Evolutionary conservation across 2,797 vertebrate genomes (phyloP), one percentile per base, ranked within the genome.

Genomic region (Rhynchotus rufescens): DNA sequence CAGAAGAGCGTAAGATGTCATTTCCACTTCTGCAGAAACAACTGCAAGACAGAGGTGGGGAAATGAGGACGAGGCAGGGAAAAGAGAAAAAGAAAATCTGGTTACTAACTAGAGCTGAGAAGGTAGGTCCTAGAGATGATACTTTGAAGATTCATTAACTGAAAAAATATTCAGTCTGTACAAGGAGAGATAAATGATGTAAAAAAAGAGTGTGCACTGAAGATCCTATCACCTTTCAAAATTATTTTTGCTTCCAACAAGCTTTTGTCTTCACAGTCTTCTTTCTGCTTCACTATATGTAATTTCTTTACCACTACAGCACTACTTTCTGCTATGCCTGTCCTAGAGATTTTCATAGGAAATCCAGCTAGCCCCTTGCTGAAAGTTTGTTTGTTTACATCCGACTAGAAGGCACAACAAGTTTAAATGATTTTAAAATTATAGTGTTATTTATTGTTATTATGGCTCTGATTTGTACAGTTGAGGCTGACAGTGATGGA

Each of bases 21-120:
- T 99, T 95, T 99, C 99, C 88, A 99, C 99, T 90, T 99, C 98
- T 2, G 98, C 99, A 6, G 99, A 99, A 74, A 99, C 98, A 97
- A 99, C 99, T 99, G 96, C 15, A 92, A 89, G 7, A 21, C 45
- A 47, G 14, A 11, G 12, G 15, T 2, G 10, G 30, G 11, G 11
- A 56, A 56, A 38, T 38, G 8, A 38, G 38, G 38, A 10, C 3
- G 5, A 5, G 12, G 10, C 20, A 16, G 32, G 26, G 3, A 8
- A 38, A 38, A 38, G 16, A 15, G 10, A 13, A 19, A 9, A 9
- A 72, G 22, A 49, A 49, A 49, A 49, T 16, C 6, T 64, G 60
- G 83, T 60, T 6, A 21, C 3, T 7, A 51, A 7, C 15, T 22
- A 44, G 23, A 59, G 54, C 32, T 62, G 60, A 88, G 47, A 90